These are phyloP conservation scores for Amazona guildingii DNA, from an alignment of 2,113 vertebrate genomes.

Conservation along the genomic window DNA sequence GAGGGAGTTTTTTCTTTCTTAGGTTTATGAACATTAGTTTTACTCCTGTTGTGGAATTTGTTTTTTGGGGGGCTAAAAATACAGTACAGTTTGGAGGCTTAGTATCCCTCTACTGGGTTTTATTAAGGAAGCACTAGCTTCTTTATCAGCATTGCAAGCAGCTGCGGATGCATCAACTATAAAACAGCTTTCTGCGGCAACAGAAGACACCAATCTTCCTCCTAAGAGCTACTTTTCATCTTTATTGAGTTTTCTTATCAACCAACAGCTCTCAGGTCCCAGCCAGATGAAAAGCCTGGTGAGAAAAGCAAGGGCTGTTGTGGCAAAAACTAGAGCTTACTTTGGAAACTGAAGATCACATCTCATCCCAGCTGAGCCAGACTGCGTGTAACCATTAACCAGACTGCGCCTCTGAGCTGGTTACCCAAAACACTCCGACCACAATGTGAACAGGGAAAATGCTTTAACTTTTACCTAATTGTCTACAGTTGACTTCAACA, in stretches of 20 bases:
- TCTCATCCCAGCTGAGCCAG: neutral
- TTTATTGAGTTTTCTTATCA: neutral
- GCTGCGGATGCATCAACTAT: neutral
- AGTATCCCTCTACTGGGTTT: neutral
- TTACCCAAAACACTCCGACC: neutral
- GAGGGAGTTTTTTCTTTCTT: neutral
- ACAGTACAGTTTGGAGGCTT: neutral
- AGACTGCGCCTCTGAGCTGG: neutral
- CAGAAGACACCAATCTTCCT: neutral
- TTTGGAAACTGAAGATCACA: neutral
- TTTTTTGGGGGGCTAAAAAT: neutral
- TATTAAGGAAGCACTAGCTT: neutral
- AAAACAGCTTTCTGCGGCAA: neutral
- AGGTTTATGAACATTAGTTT: neutral
- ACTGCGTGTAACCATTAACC: neutral
- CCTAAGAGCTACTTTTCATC: neutral
- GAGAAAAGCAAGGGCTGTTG: neutral
- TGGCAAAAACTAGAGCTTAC: neutral
- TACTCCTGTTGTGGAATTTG: neutral
- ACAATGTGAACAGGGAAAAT: neutral
- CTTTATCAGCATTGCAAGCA: neutral
- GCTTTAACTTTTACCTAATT: neutral
- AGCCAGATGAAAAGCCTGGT: neutral
- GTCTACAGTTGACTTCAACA: neutral
- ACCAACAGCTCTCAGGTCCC: neutral